Evolutionary conservation across 2,888 invertebrate species (phyloP).

Genomic region (Agriopis aurantiaria): DNA sequence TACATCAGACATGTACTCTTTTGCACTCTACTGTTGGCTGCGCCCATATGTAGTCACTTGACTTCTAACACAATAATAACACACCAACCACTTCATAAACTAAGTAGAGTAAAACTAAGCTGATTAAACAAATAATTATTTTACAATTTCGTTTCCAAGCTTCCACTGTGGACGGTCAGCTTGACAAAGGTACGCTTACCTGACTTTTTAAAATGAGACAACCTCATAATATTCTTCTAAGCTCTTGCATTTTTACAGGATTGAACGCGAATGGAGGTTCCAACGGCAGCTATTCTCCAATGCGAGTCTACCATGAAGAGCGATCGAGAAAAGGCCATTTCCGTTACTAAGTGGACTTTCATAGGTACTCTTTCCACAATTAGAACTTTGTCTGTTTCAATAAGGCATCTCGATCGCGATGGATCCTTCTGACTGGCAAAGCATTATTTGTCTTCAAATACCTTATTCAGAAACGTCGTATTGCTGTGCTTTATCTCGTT

Average conservation of each 20-base stretch:
- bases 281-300: conserved; percentile 91
- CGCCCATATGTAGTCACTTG: no score
- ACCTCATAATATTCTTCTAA: not conserved
- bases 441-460: not conserved
- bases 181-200: conserved; percentile 72
- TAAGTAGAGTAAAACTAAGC: not conserved
- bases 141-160: conserved; percentile 57
- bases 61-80: not conserved
- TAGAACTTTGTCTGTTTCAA: not conserved
- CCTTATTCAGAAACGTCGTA: not conserved
- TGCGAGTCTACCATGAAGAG: conserved; percentile 93
- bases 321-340: conserved; percentile 93
- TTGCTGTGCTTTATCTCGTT: not conserved
- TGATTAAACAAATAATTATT: not conserved
- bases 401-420: not conserved
- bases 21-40: no score
- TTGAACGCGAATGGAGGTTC: conserved; percentile 86
- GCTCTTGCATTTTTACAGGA: conserved; percentile 68
- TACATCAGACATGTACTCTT: no score
- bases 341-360: conserved; percentile 87
- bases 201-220: not conserved
- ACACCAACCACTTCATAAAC: not conserved
- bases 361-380: not conserved
- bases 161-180: conserved; percentile 82
- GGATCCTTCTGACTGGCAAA: not conserved